Percentiles rank a stretch among this genome's conserved stretches.
Conservation (phyloP, 30 jellyfish, hydroid and myxozoan species). For the Cassiopea xamachana region DNA sequence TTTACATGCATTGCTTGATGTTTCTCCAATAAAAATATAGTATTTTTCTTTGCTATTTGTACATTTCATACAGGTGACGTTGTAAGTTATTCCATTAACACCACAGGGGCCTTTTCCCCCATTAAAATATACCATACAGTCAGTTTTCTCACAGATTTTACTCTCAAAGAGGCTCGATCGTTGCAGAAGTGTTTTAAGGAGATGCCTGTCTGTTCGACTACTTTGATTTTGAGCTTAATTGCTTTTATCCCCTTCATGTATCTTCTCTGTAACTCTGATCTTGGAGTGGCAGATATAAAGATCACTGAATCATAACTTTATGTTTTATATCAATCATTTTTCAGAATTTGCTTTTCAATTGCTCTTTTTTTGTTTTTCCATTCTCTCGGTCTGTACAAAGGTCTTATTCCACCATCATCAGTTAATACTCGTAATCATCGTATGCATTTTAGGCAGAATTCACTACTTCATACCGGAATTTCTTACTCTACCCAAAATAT, state of each 20-base stretch:
- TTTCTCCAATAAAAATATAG: background rate
- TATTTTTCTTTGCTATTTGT: background rate
- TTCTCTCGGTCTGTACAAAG: slow-evolving; percentile 18
- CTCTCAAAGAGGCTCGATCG: slow-evolving; percentile 6
- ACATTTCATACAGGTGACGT: background rate
- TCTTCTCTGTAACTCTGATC: slow-evolving; percentile 35
- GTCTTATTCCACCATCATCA: slow-evolving; percentile 23
- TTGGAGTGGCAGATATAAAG: slow-evolving; percentile 25
- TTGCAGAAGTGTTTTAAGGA: slow-evolving; percentile 26
- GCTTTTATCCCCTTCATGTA: background rate
- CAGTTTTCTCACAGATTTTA: slow-evolving; percentile 4
- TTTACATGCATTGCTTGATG: background rate
- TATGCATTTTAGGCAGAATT: slow-evolving; percentile 35
- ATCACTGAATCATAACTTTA: background rate
- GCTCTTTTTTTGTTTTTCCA: slow-evolving; percentile 15
- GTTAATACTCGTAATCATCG: slow-evolving; percentile 3
- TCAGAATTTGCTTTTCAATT: background rate
- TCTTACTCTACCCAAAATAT: slow-evolving; percentile 8
- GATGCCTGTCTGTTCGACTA: slow-evolving; percentile 22
- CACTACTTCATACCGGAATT: slow-evolving; percentile 39
- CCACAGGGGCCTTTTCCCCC: background rate
- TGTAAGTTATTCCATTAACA: background rate
- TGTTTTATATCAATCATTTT: background rate
- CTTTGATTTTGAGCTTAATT: slow-evolving; percentile 5
- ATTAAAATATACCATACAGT: background rate